Conservation (phyloP, 2,888 invertebrate species). For the Microchrysa polita region DNA sequence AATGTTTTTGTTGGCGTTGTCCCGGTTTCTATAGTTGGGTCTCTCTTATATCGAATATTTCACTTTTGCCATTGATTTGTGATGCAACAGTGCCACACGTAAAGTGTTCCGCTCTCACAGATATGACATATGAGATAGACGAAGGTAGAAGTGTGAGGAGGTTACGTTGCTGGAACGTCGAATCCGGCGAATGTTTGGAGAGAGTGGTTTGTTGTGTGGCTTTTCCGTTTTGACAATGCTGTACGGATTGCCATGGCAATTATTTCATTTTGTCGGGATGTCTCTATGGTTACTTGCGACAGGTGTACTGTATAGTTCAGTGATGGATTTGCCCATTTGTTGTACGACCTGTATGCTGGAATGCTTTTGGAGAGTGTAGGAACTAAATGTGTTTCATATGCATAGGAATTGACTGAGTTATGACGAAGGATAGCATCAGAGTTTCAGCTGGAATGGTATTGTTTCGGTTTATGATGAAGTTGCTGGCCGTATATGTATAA, state of each 20-base stretch:
- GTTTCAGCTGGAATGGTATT: too few relatives aligned
- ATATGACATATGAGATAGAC: not conserved
- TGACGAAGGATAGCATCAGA: too few relatives aligned
- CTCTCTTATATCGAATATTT: conserved; percentile 18
- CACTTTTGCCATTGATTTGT: conserved; percentile 36
- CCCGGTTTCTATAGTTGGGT: not conserved
- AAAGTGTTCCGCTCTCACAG: not conserved
- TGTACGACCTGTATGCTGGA: not conserved
- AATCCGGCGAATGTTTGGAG: not conserved
- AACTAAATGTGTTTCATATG: not conserved
- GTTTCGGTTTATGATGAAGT: too few relatives aligned
- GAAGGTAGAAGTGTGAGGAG: not conserved
- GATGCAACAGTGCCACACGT: not conserved
- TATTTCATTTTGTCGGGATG: conserved; percentile 33
- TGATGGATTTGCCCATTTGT: conserved; percentile 28
- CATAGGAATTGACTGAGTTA: too few relatives aligned
- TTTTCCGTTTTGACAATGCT: conserved; percentile 16
- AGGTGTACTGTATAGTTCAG: not conserved
- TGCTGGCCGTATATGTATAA: too few relatives aligned
- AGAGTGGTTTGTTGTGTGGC: not conserved
- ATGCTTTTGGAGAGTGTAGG: not conserved
- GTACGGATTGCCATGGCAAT: conserved; percentile 32
- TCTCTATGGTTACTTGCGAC: conserved; percentile 22
- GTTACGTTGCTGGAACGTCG: not conserved
- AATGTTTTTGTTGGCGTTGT: not conserved